phyloP scores from a whole-genome alignment of 2,113 vertebrate species.

The Chiloscyllium plagiosum region DNA sequence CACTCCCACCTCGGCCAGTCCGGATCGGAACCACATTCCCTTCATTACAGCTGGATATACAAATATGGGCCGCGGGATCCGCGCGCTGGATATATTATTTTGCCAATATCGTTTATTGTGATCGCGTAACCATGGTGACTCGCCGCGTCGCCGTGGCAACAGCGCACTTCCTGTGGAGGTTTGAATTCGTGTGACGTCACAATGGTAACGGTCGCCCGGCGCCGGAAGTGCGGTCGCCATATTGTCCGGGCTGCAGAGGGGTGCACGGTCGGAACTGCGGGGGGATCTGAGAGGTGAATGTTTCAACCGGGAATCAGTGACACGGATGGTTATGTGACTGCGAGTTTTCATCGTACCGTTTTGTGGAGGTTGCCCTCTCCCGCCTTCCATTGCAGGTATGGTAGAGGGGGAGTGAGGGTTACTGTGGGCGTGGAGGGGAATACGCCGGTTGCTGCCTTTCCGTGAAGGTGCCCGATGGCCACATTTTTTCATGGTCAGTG shows the following conservation, averaged over 20 bases:
- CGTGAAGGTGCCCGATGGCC: no score
- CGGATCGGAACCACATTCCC: background rate
- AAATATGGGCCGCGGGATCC: background rate
- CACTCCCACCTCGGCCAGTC: background rate
- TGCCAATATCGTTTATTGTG: background rate
- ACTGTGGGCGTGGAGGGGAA: background rate
- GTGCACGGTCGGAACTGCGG: background rate
- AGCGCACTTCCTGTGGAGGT: background rate
- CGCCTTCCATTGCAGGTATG: background rate
- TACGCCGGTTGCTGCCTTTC: background rate
- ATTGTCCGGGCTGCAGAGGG: background rate
- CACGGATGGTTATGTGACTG: background rate
- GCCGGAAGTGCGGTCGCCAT: constrained; percentile 13
- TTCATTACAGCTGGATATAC: no score
- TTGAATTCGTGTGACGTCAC: background rate
- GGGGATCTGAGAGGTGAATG: background rate
- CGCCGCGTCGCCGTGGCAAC: background rate
- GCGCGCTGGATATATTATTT: background rate
- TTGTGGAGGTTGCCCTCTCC: background rate
- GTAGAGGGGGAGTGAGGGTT: background rate
- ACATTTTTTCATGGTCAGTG: background rate
- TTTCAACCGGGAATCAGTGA: background rate
- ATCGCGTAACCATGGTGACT: background rate
- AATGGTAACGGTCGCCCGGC: constrained; percentile 29
- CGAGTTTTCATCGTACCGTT: no score